Evolutionary conservation across 2,113 vertebrate species (phyloP), one percentile per base, ranked within the genome.

Genomic region (Nothoprocta perdicaria): DNA sequence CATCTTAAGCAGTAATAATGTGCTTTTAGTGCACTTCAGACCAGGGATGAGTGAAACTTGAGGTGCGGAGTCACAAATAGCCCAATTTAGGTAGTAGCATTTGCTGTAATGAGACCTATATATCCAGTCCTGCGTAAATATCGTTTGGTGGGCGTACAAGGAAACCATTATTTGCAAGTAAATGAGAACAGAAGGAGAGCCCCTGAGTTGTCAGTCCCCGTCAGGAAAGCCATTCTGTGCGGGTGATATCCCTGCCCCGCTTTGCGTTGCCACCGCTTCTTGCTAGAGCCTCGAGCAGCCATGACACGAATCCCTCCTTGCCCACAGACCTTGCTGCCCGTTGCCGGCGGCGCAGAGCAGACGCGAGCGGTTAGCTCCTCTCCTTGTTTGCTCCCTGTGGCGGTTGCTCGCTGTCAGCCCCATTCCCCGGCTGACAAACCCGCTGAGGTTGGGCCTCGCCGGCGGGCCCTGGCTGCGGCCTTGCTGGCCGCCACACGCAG

Each of bases 1-100:
- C 96, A 97, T 98, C 94, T 97, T 97, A 97, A 98, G 90, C 78
- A 95, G 96, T 96, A 95, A 97, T 97, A 96, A 97, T 96, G 95
- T 96, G 96, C 95, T 97, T 96, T 97, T 96, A 98, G 97, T 95
- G 95, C 91, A 91, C 95, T 97, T 97, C 95, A 94, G 83, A 95
- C 92, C 92, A 94, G 80, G 91, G 95, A 96, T 97, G 97, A 97
- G 96, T 97, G 97, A 97, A 97, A 97, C 89, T 74, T 85, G 77
- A 97, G 96, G 93, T 95, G 82, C 87, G 67, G 86, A 96, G 94
- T 90, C 97, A 97, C 96, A 96, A 95, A 97, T 95, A 94, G 95
- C 94, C 95, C 97, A 96, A 97, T 97, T 97, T 97, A 94, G 91
- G 91, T 96, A 96, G 96, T 96, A 95, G 90, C 92, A 18, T 96